A percentile compares a stretch with the other conserved stretches of the same genome.
These are phyloP conservation scores for Chaetodon auriga DNA, from an alignment of 2,113 vertebrate genomes.

Conservation along the genomic window DNA sequence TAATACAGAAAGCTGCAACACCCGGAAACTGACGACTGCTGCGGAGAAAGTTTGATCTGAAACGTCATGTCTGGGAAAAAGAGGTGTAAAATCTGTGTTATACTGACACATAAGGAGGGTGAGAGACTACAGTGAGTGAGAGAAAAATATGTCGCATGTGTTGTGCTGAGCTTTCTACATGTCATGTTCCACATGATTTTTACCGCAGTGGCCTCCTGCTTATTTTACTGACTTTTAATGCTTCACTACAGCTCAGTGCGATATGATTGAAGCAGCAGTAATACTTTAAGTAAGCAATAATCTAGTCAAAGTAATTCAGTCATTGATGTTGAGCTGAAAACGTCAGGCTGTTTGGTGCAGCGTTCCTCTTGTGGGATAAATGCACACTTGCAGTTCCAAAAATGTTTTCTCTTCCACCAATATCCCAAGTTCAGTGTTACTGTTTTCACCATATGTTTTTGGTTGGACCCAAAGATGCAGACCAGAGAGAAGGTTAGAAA, in stretches of 20 bases:
- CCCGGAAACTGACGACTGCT: background rate
- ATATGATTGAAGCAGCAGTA: background rate
- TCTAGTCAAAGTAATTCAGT: background rate
- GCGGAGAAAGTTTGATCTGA: background rate
- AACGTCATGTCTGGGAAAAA: background rate
- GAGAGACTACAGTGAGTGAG: background rate
- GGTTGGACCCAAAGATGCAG: too few species aligned
- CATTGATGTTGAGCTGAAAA: background rate
- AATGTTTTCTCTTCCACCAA: background rate
- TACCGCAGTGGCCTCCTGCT: background rate
- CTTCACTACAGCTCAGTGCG: background rate
- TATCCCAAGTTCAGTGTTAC: background rate
- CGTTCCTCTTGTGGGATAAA: background rate
- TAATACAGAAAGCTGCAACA: background rate
- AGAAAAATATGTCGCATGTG: background rate
- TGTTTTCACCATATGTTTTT: too few species aligned
- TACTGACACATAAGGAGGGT: background rate
- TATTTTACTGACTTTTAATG: background rate
- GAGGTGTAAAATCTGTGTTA: background rate
- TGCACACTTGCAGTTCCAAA: background rate
- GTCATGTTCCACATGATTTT: background rate
- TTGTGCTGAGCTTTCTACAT: background rate
- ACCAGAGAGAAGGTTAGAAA: too few species aligned
- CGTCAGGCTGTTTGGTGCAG: background rate
- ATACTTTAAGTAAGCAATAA: background rate